Evolutionary conservation across 92 coral and sea anemone genomes (phyloP), one percentile per base, ranked within the genome.

Genomic region (Phymanthus crucifer): DNA sequence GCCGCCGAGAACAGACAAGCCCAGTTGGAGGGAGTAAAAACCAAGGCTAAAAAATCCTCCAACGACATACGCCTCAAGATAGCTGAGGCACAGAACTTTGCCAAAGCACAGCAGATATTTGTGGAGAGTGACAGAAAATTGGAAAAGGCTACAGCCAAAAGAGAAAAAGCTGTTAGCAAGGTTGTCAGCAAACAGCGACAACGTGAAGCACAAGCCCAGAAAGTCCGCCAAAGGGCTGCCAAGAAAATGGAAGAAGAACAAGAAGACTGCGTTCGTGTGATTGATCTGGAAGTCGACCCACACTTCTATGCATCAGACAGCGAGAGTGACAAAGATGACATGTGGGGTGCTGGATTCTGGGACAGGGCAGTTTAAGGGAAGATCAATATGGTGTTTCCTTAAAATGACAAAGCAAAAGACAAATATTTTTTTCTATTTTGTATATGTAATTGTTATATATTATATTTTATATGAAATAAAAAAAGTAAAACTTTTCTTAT

Each of bases 311-410:
- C 57, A 50, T 50, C 57, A 14, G 57, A 2, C 57, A 50, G 57
- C 23, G 57, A 50, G 57, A 50, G n/a, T 50, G 57, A 50, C 21
- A 50, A 48, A 48, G 57, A 50, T 50, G 57, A 50, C 57, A 50
- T 50, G 57, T 50, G 57, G 57, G 57, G 17, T 50, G 57, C 57
- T 50, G 57, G 24, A 50, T 50, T 50, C 57, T 50, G 57, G 57
- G 57, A 50, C 57, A 50, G 23, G 23, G 1, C 13, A 50, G 18
- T 50, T 3, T 50, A 9, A 6, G 5, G 45, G 10, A 38, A 38
- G 10, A n/a, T n/a, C 0, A 38, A 38, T 5, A 38, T 38, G 45
- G 10, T 38, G 0, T 38, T 38, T 38, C 10, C 10, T 1, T 38
- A 5, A 38, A 38, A 38, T 38, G 10, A 6, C 10, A 5, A 11